Conservation (phyloP, 2,888 invertebrate species). For the Drosophila paracracens region DNA sequence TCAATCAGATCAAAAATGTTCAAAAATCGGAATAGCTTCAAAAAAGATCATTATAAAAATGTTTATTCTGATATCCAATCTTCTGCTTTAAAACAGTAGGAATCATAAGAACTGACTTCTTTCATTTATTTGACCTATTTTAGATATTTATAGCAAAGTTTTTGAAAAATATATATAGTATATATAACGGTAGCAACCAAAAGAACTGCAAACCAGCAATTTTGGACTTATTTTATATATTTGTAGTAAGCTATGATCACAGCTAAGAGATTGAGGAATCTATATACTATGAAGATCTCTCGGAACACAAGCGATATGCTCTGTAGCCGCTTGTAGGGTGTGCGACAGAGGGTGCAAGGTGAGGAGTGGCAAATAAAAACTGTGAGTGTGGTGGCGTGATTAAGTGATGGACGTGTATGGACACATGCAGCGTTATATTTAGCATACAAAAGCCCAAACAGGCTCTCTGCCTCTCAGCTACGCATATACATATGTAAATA, state of each 20-base stretch:
- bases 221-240: background rate
- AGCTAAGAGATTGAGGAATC: too few relatives aligned
- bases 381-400: slow-evolving; percentile 77
- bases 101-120: background rate
- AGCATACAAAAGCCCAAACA: slow-evolving; percentile 72
- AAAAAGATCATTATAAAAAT: background rate
- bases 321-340: slow-evolving; percentile 6
- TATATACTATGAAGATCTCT: background rate
- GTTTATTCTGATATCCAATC: background rate
- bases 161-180: too few relatives aligned
- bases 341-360: background rate
- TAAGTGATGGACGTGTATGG: slow-evolving; percentile 81
- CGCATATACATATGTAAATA: slow-evolving; percentile 59
- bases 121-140: background rate
- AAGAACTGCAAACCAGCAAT: too few relatives aligned
- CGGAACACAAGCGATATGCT: background rate
- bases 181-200: too few relatives aligned
- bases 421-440: slow-evolving; percentile 81
- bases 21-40: background rate
- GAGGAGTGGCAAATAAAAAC: slow-evolving; percentile 25
- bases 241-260: too few relatives aligned
- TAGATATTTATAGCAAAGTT: background rate
- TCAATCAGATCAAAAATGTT: background rate
- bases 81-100: background rate
- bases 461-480: slow-evolving; percentile 26